Base-by-base conservation (phyloP, 2,888 invertebrate genomes). In the Microctonus brassicae region DNA sequence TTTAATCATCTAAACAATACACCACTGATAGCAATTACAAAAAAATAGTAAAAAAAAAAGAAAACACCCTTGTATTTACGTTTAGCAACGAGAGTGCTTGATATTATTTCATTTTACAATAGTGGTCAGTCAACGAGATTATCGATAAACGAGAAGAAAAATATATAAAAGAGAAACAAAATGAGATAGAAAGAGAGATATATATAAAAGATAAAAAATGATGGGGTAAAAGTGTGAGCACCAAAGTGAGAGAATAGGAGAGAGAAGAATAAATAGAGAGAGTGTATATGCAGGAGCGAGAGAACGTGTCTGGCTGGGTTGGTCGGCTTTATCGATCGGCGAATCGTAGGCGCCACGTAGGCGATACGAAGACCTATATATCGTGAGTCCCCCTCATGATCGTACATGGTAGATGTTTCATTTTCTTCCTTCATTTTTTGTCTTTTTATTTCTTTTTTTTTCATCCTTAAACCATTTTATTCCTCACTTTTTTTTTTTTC, bases 291-390 rank as follows among this genome's bases (percentile, higher is more conserved):
- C 24, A 62, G 55, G 62, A 47, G 63, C 60, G 65, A 63, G 62
- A 72, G 61, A 66, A 68, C 61, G 74, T 74, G 73, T 73, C 75
- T 74, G 74, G 72, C 71, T 74, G 75, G 75, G 74, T 67, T 72
- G 67, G 72, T 63, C 72, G 70, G 71, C 72, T 72, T 67, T 72
- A 72, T 72, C 72, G 72, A 72, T 72, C 72, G 67, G 42, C 63
- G 72, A 72, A 67, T 68, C 63, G 67, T 72, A 72, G 72, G 72
- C 72, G 72, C 72, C 72, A 72, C 72, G 72, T 72, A 67, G 72
- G 67, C 72, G 72, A 72, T 72, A 68, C 67, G 57, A 72, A 72
- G 72, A 72, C 72, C 72, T 72, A 72, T 58, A 58, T 72, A 72
- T 72, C 67, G 72, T 62, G 63, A 72, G 67, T 67, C 62, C 62